A percentile compares a stretch with the other conserved stretches of the same genome.
These are phyloP conservation scores for Saimiri boliviensis DNA, from an alignment of 2,113 vertebrate species.

Conservation along the genomic window DNA sequence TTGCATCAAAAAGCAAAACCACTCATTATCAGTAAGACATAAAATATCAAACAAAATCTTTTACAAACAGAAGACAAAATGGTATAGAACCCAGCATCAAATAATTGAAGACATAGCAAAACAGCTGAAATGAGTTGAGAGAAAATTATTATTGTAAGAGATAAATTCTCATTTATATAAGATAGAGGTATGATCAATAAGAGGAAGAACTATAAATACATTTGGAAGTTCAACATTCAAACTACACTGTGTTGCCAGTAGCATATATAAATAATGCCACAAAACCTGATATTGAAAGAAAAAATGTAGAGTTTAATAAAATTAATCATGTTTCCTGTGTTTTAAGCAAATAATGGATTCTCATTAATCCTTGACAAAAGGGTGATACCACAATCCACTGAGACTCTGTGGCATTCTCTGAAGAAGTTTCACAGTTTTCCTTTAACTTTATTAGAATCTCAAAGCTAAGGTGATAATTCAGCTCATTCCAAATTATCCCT, in stretches of 20 bases:
- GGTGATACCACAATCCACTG: background rate
- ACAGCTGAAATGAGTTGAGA: background rate
- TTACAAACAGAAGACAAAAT: background rate
- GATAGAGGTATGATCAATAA: background rate
- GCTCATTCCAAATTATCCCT: background rate
- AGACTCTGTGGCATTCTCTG: background rate
- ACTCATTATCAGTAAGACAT: slow-evolving; percentile 16
- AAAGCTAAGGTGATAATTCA: background rate
- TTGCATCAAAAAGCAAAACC: slow-evolving; percentile 21
- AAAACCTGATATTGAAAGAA: background rate
- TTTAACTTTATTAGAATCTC: background rate
- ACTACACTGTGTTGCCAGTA: background rate
- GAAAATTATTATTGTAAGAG: background rate
- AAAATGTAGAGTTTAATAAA: background rate
- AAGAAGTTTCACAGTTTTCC: background rate
- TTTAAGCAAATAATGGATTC: slow-evolving; percentile 1
- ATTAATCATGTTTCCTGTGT: background rate
- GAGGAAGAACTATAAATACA: background rate
- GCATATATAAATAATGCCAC: background rate
- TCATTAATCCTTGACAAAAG: background rate
- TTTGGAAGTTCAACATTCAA: background rate
- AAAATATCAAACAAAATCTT: background rate
- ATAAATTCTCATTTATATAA: background rate
- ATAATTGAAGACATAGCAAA: background rate
- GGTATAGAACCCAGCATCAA: background rate